Base-by-base conservation (phyloP, 2,888 invertebrate species). In the Tanaodytes sp. region DNA sequence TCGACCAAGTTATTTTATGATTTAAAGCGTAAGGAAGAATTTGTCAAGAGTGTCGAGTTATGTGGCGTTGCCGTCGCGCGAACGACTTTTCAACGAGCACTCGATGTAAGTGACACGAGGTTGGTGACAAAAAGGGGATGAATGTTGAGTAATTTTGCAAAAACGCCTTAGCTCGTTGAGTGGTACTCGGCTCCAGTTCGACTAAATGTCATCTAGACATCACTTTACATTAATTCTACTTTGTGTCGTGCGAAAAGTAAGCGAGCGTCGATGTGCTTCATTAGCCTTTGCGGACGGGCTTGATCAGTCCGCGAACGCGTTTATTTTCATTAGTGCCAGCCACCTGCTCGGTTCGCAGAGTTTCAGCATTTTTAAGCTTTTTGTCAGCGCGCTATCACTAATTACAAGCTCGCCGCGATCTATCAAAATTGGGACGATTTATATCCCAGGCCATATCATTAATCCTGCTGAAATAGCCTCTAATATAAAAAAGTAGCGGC, bases 271-370 rank as follows among this genome's bases (percentile, higher is more conserved):
- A 55, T 58, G 42, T 37, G 57, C 63, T 66, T 73, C 66, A 71
- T 73, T 71, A 73, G 57, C 52, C 57, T 59, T 57, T 19, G 54
- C 54, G 36, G 62, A 58, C 46, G 62, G 61, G 39, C 62, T 62
- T 55, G 58, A 68, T 66, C 61, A 36, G 57, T 42, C 48, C 45
- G 58, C 55, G 63, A 59, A 33, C 59, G 49, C 57, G 70, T 65
- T 67, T 68, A 63, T 71, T 70, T 74, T 72, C 71, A 68, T 74
- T 72, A 72, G 51, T 36, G 40, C 63, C 52, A 31, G 48, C n/a
- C 55, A 67, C 57, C 51, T 63, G 55, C 42, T n/a, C 19, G n/a
- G 27, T 31, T 30, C 23, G 49, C n/a, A 11, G 16, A 40, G 49
- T 27, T 16, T 36, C 31, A 39, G 33, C 45, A 61, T 64, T 55